Evolutionary conservation across 2,797 vertebrate genomes (phyloP).

Genomic region (Cebuella pygmaea): DNA sequence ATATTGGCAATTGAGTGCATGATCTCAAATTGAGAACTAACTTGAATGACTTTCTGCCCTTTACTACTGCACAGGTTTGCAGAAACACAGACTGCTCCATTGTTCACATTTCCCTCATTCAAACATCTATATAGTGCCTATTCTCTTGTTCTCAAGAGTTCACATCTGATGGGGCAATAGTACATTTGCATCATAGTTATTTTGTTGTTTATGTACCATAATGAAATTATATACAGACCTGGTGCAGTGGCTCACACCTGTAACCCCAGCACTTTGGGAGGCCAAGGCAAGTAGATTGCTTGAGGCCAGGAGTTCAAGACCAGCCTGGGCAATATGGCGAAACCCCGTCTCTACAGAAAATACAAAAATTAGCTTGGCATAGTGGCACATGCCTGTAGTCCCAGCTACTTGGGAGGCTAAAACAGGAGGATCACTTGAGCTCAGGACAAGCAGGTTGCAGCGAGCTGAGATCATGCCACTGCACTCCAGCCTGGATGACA

Average conservation of each 20-base stretch:
- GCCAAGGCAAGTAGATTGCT: neutral
- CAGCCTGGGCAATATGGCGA: neutral
- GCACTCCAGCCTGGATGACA: neutral
- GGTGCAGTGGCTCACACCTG: neutral
- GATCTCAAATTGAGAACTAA: conserved; percentile 56
- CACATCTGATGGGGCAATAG: neutral
- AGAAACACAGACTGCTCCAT: conserved; percentile 26
- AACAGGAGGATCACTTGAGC: neutral
- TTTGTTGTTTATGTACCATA: conserved; percentile 54
- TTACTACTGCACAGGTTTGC: neutral
- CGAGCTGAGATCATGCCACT: neutral
- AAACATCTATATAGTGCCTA: conserved; percentile 43
- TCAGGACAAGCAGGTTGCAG: neutral
- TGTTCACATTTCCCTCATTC: conserved; percentile 47
- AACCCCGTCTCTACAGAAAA: neutral
- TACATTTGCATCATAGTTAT: conserved; percentile 51
- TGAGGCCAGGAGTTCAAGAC: neutral
- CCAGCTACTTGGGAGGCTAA: neutral
- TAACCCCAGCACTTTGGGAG: neutral
- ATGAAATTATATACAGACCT: conserved; percentile 37
- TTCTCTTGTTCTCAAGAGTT: conserved; percentile 53
- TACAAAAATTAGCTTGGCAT: neutral
- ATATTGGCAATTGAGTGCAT: conserved; percentile 49
- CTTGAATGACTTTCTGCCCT: conserved; percentile 18
- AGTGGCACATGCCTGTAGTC: neutral